These are phyloP conservation scores for Chiloscyllium punctatum DNA, from an alignment of 2,797 vertebrate species.

Conservation along the genomic window DNA sequence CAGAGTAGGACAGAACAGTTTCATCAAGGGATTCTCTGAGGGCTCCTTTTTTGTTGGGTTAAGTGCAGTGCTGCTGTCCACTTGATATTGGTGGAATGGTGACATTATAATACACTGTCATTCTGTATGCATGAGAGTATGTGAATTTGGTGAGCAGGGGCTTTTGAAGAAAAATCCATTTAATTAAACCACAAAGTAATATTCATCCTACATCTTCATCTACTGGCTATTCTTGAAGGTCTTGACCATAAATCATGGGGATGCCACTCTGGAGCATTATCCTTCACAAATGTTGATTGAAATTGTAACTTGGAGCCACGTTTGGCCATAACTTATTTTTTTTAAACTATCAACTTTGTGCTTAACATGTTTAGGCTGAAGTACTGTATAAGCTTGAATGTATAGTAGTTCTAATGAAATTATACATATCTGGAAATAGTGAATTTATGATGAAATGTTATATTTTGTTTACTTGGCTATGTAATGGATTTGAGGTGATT, in stretches of 20 bases:
- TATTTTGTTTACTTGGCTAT: conserved; percentile 38
- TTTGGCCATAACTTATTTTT: conserved; percentile 5
- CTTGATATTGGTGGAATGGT: neutral
- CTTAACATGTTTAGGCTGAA: conserved; percentile 37
- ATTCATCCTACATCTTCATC: conserved; percentile 14
- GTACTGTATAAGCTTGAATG: conserved; percentile 35
- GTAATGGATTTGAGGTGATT: conserved; percentile 35
- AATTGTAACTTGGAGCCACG: conserved; percentile 27
- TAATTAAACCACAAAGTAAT: neutral
- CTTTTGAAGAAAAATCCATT: neutral
- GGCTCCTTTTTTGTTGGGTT: neutral
- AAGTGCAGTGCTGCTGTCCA: neutral
- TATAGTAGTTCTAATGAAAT: conserved; percentile 35
- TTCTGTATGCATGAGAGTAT: conserved; percentile 1
- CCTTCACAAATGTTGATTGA: conserved; percentile 14
- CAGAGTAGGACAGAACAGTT: neutral
- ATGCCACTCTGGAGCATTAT: conserved; percentile 13
- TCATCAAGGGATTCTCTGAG: neutral
- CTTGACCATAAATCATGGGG: conserved; percentile 32
- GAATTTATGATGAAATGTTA: conserved; percentile 35
- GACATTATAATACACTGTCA: neutral
- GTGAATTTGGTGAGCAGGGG: neutral
- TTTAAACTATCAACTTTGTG: conserved; percentile 28
- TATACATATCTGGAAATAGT: conserved; percentile 34
- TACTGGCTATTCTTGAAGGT: neutral